These are phyloP conservation scores for Propithecus deckenii DNA, from an alignment of 2,797 vertebrate genomes.

Conservation along the genomic window DNA sequence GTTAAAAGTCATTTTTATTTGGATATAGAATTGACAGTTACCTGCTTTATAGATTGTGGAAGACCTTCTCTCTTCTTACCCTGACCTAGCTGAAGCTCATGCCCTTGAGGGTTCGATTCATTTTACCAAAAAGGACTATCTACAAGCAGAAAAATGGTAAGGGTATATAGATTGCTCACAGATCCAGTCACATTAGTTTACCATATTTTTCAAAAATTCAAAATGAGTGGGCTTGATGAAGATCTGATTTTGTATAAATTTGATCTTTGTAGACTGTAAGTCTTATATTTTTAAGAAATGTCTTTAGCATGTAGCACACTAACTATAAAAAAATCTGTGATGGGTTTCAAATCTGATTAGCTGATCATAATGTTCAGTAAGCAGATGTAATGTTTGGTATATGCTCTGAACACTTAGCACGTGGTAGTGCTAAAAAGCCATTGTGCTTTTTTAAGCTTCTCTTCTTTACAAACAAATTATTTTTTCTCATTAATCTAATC, in stretches of 20 bases:
- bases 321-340: not conserved
- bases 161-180: not conserved
- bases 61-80: constrained; percentile 88
- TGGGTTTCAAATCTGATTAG: constrained; percentile 28
- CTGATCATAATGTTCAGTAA: not conserved
- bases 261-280: not conserved
- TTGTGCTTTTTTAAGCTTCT: not conserved
- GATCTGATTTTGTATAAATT: not conserved
- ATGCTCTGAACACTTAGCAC: not conserved
- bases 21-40: constrained; percentile 15
- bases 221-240: not conserved
- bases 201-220: not conserved
- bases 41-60: constrained; percentile 88
- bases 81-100: constrained; percentile 87
- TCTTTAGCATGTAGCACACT: not conserved
- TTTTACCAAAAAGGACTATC: constrained; percentile 87
- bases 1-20: not conserved
- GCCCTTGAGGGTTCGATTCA: constrained; percentile 88
- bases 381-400: not conserved
- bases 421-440: not conserved
- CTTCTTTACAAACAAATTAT: not conserved
- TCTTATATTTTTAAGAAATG: constrained; percentile 29
- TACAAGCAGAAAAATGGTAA: constrained; percentile 92
- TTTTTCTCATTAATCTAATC: not conserved
- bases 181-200: not conserved